Percentiles rank a stretch among this genome's conserved stretches.
These are phyloP conservation scores for Exocentrus adspersus DNA, from an alignment of 2,888 invertebrate genomes.

Conservation along the genomic window DNA sequence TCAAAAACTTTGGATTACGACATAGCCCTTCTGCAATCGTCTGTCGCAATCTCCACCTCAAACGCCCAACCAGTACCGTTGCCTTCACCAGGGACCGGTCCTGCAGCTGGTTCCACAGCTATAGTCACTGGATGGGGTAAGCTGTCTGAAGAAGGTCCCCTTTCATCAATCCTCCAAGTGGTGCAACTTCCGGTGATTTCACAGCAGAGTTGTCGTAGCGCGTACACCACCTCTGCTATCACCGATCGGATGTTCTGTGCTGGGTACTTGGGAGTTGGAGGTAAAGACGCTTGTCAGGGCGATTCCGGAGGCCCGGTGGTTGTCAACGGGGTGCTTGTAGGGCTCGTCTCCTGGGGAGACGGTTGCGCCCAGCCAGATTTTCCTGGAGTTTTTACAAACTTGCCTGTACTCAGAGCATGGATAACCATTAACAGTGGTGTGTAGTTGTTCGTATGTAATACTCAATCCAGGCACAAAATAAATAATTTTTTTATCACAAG, in stretches of 20 bases:
- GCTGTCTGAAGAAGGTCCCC: constrained; percentile 21
- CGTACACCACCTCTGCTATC: constrained; percentile 28
- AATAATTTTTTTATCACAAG: no score
- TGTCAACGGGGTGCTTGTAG: constrained; percentile 7
- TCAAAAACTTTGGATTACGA: constrained; percentile 38
- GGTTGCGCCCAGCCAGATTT: constrained; percentile 37
- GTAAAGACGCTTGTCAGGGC: constrained; percentile 66
- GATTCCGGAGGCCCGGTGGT: constrained; percentile 38
- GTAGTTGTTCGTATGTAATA: no score
- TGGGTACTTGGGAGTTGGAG: constrained; percentile 64
- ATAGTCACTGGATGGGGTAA: constrained; percentile 39
- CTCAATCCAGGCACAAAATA: no score
- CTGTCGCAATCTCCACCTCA: neutral
- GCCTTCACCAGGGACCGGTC: constrained; percentile 11
- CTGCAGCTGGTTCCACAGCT: constrained; percentile 17
- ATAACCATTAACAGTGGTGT: constrained; percentile 25
- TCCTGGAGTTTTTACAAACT: constrained; percentile 40
- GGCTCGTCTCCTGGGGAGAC: constrained; percentile 26
- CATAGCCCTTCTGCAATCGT: constrained; percentile 31
- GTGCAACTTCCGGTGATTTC: constrained; percentile 34
- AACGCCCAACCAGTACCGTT: neutral
- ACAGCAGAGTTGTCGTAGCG: constrained; percentile 13
- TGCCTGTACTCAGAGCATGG: constrained; percentile 36
- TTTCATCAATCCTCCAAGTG: constrained; percentile 25
- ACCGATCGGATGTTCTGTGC: constrained; percentile 68